Percentiles rank a stretch among this genome's conserved stretches.
Conservation (phyloP, 2,113 vertebrate species). For the Tympanuchus pallidicinctus region DNA sequence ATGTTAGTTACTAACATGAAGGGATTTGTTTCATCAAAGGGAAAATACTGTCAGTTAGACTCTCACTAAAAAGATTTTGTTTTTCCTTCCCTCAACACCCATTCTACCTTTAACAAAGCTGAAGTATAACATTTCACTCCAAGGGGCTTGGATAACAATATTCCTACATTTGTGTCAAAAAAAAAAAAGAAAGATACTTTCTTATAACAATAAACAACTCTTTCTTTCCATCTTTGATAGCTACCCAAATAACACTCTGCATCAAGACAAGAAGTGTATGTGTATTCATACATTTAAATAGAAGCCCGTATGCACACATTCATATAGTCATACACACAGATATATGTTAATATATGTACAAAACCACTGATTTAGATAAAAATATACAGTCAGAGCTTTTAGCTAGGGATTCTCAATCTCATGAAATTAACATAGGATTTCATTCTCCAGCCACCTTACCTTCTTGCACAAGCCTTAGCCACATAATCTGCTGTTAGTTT, state of each 20-base stretch:
- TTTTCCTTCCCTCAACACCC: neutral
- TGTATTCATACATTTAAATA: neutral
- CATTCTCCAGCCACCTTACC: slow-evolving; percentile 49
- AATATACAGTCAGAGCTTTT: neutral
- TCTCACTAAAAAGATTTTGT: neutral
- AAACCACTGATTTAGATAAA: neutral
- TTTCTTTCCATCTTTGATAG: neutral
- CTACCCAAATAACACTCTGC: neutral
- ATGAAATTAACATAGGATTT: neutral
- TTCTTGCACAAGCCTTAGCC: slow-evolving; percentile 61
- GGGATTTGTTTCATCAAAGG: neutral
- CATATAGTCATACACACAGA: neutral
- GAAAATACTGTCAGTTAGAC: neutral
- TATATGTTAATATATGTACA: no score
- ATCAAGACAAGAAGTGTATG: neutral
- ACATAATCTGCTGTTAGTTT: slow-evolving; percentile 85
- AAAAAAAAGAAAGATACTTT: neutral
- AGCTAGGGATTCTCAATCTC: neutral
- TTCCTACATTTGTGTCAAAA: neutral
- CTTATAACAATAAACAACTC: neutral
- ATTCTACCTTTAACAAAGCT: neutral
- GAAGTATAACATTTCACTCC: neutral
- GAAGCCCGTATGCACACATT: neutral
- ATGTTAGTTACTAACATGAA: neutral
- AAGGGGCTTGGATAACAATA: neutral